Evolutionary conservation across 2,797 vertebrate genomes (phyloP).

Genomic region (Gymnodraco acuticeps): DNA sequence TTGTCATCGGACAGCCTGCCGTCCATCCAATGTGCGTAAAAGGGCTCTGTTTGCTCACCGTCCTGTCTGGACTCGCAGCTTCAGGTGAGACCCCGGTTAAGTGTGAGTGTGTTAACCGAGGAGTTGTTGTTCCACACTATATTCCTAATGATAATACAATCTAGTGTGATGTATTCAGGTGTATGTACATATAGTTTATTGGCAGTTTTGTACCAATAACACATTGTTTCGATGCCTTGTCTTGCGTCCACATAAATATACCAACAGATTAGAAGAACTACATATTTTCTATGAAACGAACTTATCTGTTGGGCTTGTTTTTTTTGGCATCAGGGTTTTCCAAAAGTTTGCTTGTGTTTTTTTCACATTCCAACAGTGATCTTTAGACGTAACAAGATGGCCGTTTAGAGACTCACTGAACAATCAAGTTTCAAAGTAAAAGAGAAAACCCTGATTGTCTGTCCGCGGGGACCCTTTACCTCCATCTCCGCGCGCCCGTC

Average conservation of each 20-base stretch:
- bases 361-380: neutral
- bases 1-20: constrained; percentile 27
- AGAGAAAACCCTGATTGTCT: neutral
- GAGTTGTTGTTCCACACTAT: neutral
- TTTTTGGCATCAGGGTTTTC: neutral
- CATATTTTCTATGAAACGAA: neutral
- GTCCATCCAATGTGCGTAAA: constrained; percentile 73
- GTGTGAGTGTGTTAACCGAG: neutral
- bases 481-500: constrained; percentile 5
- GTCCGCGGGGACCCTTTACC: constrained; percentile 38
- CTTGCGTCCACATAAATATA: neutral
- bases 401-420: neutral
- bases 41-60: constrained; percentile 58
- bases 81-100: constrained; percentile 75
- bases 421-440: constrained; percentile 16
- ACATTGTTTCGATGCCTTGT: neutral
- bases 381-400: constrained; percentile 31
- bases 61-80: constrained; percentile 80
- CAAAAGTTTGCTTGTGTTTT: neutral
- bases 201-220: neutral
- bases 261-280: neutral
- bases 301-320: too few species aligned
- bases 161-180: neutral
- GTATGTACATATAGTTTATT: neutral
- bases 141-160: too few species aligned